Conservation (phyloP, 1,140 invertebrate genomes). For the Diploscapter pachys region DNA sequence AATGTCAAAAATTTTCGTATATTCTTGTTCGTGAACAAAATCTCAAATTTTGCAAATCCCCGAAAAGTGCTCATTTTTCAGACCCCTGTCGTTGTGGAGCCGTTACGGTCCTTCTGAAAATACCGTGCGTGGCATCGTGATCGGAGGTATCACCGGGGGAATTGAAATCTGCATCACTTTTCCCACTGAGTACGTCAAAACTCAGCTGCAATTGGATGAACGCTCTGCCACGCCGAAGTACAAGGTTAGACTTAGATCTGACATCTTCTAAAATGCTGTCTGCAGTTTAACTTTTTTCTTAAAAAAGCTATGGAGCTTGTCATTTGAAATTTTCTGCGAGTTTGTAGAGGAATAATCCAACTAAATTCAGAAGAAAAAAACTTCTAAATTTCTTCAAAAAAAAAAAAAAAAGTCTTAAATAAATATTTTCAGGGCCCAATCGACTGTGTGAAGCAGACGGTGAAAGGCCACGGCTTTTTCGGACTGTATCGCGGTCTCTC, state of each 20-base stretch:
- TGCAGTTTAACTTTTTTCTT: no score
- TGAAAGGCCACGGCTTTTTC: conserved; percentile 79
- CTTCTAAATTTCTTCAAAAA: background rate
- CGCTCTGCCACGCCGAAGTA: conserved; percentile 70
- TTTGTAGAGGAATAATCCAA: background rate
- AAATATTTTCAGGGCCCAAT: conserved; percentile 69
- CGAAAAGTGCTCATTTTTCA: background rate
- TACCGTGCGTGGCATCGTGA: conserved; percentile 75
- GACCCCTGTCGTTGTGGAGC: conserved; percentile 32
- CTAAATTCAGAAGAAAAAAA: background rate
- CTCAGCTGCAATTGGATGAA: conserved; percentile 94
- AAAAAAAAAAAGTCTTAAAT: conserved; percentile 6
- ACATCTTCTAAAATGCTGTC: conserved; percentile 7
- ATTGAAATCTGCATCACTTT: conserved; percentile 99
- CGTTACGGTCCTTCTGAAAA: conserved; percentile 62
- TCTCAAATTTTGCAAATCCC: no score
- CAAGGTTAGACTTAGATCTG: conserved; percentile 41
- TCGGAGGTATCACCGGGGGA: conserved; percentile 84
- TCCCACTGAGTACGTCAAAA: conserved; percentile 98
- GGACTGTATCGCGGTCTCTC: conserved; percentile 92
- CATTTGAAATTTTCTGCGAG: background rate
- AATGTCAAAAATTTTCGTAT: no score
- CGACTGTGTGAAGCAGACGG: conserved; percentile 91
- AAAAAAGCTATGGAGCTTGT: background rate
- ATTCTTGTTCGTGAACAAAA: no score